These are phyloP conservation scores for Ascaphus truei DNA, from an alignment of 2,113 vertebrate species.

Conservation along the genomic window DNA sequence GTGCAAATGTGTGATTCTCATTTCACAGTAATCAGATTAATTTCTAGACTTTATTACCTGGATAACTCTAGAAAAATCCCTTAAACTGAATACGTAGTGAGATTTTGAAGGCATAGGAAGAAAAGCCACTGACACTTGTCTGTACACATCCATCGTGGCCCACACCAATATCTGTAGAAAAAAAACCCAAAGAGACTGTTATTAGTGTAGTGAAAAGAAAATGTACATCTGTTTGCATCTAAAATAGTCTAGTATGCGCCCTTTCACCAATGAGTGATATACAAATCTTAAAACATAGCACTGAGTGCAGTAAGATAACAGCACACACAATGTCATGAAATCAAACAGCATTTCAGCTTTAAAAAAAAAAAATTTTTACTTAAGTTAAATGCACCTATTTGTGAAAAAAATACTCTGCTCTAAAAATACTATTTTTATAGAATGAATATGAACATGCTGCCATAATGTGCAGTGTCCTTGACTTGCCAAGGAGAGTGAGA, in stretches of 20 bases:
- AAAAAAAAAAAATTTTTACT: slow-evolving; percentile 39
- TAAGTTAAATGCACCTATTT: slow-evolving; percentile 40
- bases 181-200: neutral
- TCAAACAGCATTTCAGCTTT: slow-evolving; percentile 38
- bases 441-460: slow-evolving; percentile 20
- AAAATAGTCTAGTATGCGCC: slow-evolving; percentile 10
- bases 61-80: slow-evolving; percentile 41
- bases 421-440: slow-evolving; percentile 42
- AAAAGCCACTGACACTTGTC: slow-evolving; percentile 29
- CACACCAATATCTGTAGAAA: slow-evolving; percentile 32
- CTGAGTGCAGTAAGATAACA: slow-evolving; percentile 40
- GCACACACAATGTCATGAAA: slow-evolving; percentile 36
- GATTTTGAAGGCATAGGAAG: slow-evolving; percentile 38
- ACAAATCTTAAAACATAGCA: slow-evolving; percentile 40
- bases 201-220: neutral
- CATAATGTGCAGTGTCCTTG: slow-evolving; percentile 44
- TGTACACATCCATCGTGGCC: slow-evolving; percentile 22
- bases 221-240: neutral
- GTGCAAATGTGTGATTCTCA: too few species aligned
- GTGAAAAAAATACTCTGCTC: neutral
- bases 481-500: slow-evolving; percentile 30
- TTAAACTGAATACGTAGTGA: slow-evolving; percentile 42
- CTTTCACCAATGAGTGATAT: neutral
- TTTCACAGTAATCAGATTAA: neutral
- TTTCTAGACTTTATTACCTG: slow-evolving; percentile 11